Conservation (phyloP, 2,888 invertebrate species). For the Yponomeuta malinellus region DNA sequence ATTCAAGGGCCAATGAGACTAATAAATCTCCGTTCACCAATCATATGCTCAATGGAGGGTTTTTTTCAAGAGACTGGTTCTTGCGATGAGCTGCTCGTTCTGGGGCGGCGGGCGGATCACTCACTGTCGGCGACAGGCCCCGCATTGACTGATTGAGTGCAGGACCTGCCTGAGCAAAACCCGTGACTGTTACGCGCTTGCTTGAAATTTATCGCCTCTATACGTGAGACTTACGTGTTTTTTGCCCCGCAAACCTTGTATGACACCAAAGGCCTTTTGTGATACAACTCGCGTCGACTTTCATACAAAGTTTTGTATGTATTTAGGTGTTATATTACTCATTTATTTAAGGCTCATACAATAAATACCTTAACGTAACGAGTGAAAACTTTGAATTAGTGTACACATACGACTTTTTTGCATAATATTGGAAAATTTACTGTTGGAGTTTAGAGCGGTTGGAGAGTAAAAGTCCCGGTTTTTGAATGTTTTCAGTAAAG, state of each 20-base stretch:
- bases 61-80: conserved; percentile 2
- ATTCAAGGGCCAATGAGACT: background rate
- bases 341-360: no score
- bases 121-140: conserved; percentile 39
- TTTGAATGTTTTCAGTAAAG: no score
- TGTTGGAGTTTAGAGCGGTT: no score
- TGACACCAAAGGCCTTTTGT: background rate
- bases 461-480: no score
- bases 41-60: background rate
- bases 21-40: background rate
- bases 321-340: no score
- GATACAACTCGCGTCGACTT: no score
- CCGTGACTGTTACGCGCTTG: conserved; percentile 1
- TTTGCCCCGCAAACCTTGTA: background rate
- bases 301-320: no score
- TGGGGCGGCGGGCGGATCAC: conserved; percentile 33
- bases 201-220: conserved; percentile 5
- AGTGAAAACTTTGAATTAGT: no score
- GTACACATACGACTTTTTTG: no score
- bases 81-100: background rate
- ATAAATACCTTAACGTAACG: no score
- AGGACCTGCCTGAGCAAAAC: conserved; percentile 27
- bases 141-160: conserved; percentile 33
- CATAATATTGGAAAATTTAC: no score
- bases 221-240: conserved; percentile 1